Evolutionary conservation across 2,888 invertebrate genomes (phyloP), one percentile per base, ranked within the genome.

Genomic region (Cheilosia pagana): DNA sequence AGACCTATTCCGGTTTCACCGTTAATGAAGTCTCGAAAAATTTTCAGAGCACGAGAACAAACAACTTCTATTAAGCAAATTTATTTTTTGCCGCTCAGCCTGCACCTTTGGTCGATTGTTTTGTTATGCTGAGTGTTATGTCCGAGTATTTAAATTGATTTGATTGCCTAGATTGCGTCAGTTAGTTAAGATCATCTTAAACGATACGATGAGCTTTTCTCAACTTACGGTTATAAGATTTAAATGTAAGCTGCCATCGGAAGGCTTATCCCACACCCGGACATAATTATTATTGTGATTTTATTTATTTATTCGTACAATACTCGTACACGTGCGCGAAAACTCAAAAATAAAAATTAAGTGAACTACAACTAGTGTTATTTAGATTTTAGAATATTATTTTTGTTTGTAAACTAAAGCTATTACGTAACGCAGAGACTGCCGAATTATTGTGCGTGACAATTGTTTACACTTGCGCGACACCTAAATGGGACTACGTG

Each of bases 81-180:
- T 53, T 28, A 21, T 6, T 28, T 50, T 62, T 59, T 19, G 50
- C 19, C 50, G 52, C 41, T 62, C 62, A 72, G 62, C 60, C 39
- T 52, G 25, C 39, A 50, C 31, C 45, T 53, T 12, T 21, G 6
- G 45, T 7, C 63, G 55, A 53, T 68, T 55, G 35, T 77, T 63
- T 63, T 74, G 53, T 41, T 74, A 23, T 48, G 19, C 19, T 35
- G 5, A 6, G 1, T n/a, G 3, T 39, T 48, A 67, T 28, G 43
- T 31, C 43, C 59, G 62, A 77, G 53, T 70, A 70, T 77, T 77
- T 77, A 77, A 70, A 77, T 70, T 70, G 39, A 62, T 55, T 45
- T 48, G 60, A 55, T 31, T 45, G 43, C n/a, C 39, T 68, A n/a
- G 48, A 23, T 60, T 19, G 41, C 10, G 60, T 77, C 68, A 77